These are phyloP conservation scores for Chaitophorus viminalis DNA, from an alignment of 2,888 invertebrate genomes.

Conservation along the genomic window DNA sequence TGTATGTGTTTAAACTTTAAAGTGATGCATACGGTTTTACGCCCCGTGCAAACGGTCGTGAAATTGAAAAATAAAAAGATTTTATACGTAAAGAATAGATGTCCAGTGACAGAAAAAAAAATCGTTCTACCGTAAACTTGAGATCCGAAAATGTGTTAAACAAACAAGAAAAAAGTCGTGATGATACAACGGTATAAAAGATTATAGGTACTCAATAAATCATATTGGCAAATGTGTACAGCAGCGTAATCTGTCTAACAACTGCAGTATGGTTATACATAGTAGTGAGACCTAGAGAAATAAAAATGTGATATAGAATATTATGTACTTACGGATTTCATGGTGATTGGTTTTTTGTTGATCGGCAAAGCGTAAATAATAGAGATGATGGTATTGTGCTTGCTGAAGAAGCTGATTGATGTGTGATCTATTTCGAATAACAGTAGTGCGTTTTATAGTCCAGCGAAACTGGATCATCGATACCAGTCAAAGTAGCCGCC, in stretches of 20 bases:
- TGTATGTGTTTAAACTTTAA: too few species aligned
- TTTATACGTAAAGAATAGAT: too few species aligned
- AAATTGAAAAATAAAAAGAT: too few species aligned
- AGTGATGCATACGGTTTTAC: too few species aligned
- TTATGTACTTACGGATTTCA: conserved; percentile 58
- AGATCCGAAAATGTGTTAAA: too few species aligned
- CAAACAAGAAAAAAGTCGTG: too few species aligned
- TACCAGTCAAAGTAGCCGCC: conserved; percentile 45
- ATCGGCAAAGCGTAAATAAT: background rate
- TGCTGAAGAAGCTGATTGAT: conserved; percentile 28
- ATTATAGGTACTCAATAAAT: too few species aligned
- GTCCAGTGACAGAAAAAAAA: too few species aligned
- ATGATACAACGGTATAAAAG: too few species aligned
- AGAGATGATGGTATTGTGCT: conserved; percentile 38
- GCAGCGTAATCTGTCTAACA: background rate
- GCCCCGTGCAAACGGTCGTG: too few species aligned
- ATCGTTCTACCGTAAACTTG: too few species aligned
- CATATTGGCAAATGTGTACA: background rate
- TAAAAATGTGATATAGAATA: background rate
- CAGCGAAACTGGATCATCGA: conserved; percentile 49
- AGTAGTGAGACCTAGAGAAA: background rate
- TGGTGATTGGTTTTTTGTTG: conserved; percentile 19
- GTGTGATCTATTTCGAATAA: conserved; percentile 34
- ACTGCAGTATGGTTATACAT: background rate
- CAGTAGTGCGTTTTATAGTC: conserved; percentile 46